Percentiles rank a stretch among this genome's conserved stretches.
Conservation (phyloP, 2,113 vertebrate genomes). For the Rhynchopsitta pachyrhyncha region DNA sequence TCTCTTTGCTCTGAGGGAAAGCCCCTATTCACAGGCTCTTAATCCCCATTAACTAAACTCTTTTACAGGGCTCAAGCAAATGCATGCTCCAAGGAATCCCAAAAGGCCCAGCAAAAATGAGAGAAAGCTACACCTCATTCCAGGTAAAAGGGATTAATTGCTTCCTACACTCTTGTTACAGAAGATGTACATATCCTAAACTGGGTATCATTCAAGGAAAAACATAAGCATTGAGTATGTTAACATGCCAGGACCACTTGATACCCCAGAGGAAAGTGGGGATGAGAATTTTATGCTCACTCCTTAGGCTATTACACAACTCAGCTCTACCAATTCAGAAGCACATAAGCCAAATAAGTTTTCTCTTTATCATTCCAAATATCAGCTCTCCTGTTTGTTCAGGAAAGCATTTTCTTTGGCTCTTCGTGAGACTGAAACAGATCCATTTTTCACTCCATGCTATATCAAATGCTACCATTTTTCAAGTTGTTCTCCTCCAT, state of each 20-base stretch:
- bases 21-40: background rate
- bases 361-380: background rate
- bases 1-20: background rate
- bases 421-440: background rate
- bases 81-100: background rate
- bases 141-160: background rate
- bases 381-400: background rate
- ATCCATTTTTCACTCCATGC: background rate
- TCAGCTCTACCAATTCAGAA: background rate
- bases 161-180: background rate
- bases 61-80: background rate
- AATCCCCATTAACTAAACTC: background rate
- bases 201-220: background rate
- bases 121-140: background rate
- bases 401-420: background rate
- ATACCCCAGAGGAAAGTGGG: background rate
- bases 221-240: accelerated
- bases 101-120: background rate
- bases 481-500: background rate
- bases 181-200: background rate
- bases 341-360: background rate
- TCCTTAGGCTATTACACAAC: background rate
- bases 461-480: background rate
- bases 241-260: background rate
- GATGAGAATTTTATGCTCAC: background rate